phyloP scores from a whole-genome alignment of 2,888 invertebrate genomes.

The Pseudococcus viburni region DNA sequence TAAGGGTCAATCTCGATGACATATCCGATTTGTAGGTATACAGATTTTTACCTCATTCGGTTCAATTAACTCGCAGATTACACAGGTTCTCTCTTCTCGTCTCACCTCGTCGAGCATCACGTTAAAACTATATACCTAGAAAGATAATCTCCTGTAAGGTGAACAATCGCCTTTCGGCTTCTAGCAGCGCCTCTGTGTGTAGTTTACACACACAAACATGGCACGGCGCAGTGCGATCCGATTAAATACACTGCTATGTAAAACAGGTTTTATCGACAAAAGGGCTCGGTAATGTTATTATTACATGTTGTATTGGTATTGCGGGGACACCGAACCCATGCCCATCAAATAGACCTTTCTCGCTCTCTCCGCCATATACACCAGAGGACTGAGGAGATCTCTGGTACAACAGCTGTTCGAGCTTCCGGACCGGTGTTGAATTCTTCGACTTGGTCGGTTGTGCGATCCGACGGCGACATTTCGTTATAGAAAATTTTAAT shows the following conservation, averaged over 20 bases:
- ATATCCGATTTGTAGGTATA: conserved; percentile 18
- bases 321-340: conserved; percentile 51
- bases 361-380: neutral
- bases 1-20: conserved; percentile 30
- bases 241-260: conserved; percentile 57
- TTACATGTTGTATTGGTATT: conserved; percentile 55
- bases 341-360: conserved; percentile 42
- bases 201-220: conserved; percentile 34
- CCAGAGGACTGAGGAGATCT: neutral
- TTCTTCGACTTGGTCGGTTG: conserved; percentile 31
- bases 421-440: conserved; percentile 51
- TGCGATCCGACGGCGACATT: conserved; percentile 27
- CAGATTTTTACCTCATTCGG: neutral
- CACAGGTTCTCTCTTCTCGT: neutral
- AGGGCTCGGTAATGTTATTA: conserved; percentile 56
- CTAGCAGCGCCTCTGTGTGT: conserved; percentile 22
- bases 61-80: neutral
- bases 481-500: conserved; percentile 40
- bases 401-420: conserved; percentile 38
- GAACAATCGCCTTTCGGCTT: conserved; percentile 44
- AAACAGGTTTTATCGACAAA: conserved; percentile 58
- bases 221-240: neutral
- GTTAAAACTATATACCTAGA: conserved; percentile 31
- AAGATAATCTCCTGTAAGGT: conserved; percentile 7
- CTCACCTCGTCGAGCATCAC: neutral